Percentiles rank a stretch among this genome's conserved stretches.
Evolutionary conservation across 2,797 vertebrate genomes (phyloP).

Genomic region (Poeciliopsis turneri): DNA sequence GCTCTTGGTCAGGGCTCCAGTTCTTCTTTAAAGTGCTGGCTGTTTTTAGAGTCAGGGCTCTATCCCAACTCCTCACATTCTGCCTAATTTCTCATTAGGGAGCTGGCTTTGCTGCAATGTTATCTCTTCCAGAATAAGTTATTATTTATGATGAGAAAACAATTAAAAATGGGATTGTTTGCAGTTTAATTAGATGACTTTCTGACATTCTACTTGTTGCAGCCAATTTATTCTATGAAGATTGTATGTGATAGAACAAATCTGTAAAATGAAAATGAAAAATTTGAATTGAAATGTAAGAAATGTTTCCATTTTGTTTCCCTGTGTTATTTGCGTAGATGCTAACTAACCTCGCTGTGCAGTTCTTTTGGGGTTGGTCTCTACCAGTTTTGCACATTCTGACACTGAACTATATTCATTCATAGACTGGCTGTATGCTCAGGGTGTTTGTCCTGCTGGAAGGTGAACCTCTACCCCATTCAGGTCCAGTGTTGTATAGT

Average conservation of each 20-base stretch:
- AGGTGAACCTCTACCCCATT: neutral
- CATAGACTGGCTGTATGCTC: neutral
- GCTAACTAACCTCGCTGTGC: neutral
- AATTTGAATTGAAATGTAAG: neutral
- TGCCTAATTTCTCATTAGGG: neutral
- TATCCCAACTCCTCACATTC: neutral
- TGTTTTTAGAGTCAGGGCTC: constrained; percentile 1
- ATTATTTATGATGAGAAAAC: too few species aligned
- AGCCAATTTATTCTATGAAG: neutral
- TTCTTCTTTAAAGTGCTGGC: neutral
- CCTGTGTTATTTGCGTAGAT: neutral
- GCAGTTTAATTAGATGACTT: neutral
- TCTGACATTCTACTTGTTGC: neutral
- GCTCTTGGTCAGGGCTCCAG: neutral
- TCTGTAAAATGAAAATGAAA: neutral
- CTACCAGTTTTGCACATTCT: neutral
- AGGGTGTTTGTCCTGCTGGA: neutral
- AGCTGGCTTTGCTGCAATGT: neutral
- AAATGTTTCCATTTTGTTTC: neutral
- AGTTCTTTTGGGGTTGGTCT: neutral
- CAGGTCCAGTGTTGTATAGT: too few species aligned
- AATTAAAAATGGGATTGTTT: too few species aligned
- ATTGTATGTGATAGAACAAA: neutral
- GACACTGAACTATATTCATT: neutral
- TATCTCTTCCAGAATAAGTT: neutral